phyloP scores from a whole-genome alignment of 2,113 vertebrate genomes.

The Marcusenius ussheri region DNA sequence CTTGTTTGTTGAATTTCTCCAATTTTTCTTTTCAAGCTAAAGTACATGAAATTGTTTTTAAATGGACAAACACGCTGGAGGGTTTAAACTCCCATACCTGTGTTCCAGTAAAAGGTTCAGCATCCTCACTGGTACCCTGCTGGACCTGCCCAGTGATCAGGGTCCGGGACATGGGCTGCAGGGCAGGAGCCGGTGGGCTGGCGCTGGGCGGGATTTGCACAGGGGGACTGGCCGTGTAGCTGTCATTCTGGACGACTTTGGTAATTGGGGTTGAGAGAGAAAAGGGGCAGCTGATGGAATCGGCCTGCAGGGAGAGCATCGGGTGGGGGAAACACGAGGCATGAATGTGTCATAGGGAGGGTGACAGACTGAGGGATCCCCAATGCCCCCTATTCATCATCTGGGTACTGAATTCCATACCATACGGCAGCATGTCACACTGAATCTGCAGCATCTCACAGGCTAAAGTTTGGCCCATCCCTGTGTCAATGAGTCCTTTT shows the following conservation, averaged over 20 bases:
- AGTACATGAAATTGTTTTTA: background rate
- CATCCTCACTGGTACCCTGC: conserved; percentile 37
- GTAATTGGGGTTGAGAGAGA: conserved; percentile 80
- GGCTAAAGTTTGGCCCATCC: background rate
- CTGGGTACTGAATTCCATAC: background rate
- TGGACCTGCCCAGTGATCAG: conserved; percentile 67
- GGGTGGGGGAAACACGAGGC: background rate
- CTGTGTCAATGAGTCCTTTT: background rate
- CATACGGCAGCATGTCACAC: background rate
- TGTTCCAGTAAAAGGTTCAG: conserved; percentile 5
- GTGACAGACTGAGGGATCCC: background rate
- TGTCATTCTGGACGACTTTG: conserved; percentile 94
- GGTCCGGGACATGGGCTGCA: conserved; percentile 76
- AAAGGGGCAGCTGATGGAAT: conserved; percentile 62
- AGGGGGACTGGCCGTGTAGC: conserved; percentile 74
- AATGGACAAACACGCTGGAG: background rate
- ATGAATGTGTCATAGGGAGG: background rate
- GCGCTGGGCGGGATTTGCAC: conserved; percentile 47
- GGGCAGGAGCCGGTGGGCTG: conserved; percentile 55
- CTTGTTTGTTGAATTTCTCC: too few species aligned
- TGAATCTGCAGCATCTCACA: background rate
- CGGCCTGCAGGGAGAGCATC: conserved; percentile 50
- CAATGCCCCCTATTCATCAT: background rate
- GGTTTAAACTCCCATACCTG: background rate
- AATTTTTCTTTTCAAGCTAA: background rate